Evolutionary conservation across 2,113 vertebrate species (phyloP).

Genomic region (Anarhynchus alexandrinus): DNA sequence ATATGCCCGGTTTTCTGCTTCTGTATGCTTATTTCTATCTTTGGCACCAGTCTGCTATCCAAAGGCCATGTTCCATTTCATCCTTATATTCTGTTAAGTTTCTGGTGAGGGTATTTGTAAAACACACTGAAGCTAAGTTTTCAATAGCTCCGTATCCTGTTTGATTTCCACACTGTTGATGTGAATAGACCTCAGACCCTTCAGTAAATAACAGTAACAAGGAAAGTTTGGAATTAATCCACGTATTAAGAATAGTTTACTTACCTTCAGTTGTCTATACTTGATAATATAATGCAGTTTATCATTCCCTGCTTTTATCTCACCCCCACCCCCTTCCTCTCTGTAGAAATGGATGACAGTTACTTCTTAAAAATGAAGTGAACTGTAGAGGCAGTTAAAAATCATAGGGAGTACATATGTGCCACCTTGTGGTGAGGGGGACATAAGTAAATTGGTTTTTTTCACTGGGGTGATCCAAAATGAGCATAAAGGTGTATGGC

Average conservation of each 20-base stretch:
- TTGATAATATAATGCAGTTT: background rate
- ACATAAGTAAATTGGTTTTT: background rate
- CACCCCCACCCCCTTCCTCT: background rate
- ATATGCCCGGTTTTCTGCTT: background rate
- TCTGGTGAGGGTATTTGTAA: background rate
- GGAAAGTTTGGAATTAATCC: background rate
- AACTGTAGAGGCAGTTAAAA: background rate
- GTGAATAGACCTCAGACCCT: background rate
- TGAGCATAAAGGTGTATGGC: background rate
- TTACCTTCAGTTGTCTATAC: background rate
- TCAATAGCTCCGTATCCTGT: background rate
- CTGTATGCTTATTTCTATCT: background rate
- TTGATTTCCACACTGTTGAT: background rate
- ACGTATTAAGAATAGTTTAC: background rate
- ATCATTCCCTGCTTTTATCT: background rate
- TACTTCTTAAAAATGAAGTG: background rate
- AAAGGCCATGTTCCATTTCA: background rate
- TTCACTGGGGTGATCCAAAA: background rate
- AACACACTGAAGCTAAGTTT: background rate
- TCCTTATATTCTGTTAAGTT: background rate
- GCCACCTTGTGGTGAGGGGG: slow-evolving; percentile 38
- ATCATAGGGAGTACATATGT: background rate
- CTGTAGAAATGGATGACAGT: background rate
- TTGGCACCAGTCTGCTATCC: background rate
- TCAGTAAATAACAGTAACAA: background rate